Evolutionary conservation across 1,140 invertebrate species (phyloP).

Genomic region (Galendromus occidentalis): DNA sequence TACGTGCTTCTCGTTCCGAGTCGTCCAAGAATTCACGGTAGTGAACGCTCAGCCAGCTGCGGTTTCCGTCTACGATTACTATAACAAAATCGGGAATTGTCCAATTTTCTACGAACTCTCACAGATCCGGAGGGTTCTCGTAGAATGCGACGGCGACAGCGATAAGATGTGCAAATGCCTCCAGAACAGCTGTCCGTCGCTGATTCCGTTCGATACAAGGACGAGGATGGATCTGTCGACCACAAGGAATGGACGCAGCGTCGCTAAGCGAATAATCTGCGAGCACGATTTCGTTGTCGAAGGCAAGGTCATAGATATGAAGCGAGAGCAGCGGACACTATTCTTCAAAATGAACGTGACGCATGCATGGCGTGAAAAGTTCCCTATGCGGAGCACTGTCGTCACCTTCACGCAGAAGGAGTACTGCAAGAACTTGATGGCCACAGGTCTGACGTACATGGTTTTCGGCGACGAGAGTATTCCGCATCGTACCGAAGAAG

Average conservation of each 20-base stretch:
- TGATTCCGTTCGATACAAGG: background rate
- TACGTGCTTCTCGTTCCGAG: constrained; percentile 23
- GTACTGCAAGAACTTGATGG: background rate
- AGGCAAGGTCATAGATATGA: background rate
- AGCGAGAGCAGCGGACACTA: background rate
- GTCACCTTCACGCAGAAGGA: background rate
- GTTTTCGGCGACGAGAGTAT: background rate
- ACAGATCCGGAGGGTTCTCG: background rate
- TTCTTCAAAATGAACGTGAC: background rate
- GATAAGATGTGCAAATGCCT: constrained; percentile 4
- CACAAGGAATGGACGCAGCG: background rate
- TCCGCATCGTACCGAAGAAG: background rate
- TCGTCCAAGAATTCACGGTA: constrained; percentile 22
- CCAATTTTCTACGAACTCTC: background rate
- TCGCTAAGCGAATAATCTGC: background rate
- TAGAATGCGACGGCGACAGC: background rate
- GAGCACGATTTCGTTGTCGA: background rate
- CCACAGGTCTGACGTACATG: background rate
- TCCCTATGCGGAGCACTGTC: background rate
- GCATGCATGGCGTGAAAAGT: background rate
- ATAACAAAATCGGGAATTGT: constrained; percentile 16
- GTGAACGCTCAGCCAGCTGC: constrained; percentile 24
- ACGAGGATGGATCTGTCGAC: background rate
- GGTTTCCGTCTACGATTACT: constrained; percentile 26
- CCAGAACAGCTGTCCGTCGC: background rate